Evolutionary conservation across 2,888 invertebrate genomes (phyloP).

Genomic region (Drosophila colorata): DNA sequence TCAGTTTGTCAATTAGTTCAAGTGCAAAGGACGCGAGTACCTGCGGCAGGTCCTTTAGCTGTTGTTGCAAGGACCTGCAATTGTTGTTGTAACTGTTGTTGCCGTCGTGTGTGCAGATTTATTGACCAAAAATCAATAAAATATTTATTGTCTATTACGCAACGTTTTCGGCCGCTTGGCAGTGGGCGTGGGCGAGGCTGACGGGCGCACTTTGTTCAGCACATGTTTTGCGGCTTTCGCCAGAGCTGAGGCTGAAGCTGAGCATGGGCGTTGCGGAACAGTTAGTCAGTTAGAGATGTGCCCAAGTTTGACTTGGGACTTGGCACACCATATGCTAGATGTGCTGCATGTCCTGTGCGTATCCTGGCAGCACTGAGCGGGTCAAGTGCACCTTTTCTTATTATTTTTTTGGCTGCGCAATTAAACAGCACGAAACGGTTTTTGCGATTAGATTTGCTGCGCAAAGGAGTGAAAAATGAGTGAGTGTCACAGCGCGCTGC

Average conservation of each 20-base stretch:
- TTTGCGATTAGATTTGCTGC: conserved; percentile 68
- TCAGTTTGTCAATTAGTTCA: conserved; percentile 79
- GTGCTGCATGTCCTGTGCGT: conserved; percentile 32
- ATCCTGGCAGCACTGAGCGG: conserved; percentile 1
- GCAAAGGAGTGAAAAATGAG: conserved; percentile 71
- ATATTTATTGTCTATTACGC: conserved; percentile 54
- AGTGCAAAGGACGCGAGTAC: conserved; percentile 58
- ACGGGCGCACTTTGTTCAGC: conserved; percentile 72
- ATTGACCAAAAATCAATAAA: conserved; percentile 68
- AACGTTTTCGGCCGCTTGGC: conserved; percentile 12
- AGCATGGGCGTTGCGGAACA: conserved; percentile 34
- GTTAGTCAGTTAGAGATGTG: conserved; percentile 27
- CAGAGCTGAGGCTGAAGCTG: too few relatives aligned
- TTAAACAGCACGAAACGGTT: conserved; percentile 59
- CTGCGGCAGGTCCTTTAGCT: conserved; percentile 30
- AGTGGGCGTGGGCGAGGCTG: conserved; percentile 43
- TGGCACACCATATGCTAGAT: conserved; percentile 53
- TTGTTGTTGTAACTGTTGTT: conserved; percentile 15
- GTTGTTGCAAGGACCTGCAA: conserved; percentile 20
- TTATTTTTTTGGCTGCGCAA: conserved; percentile 34
- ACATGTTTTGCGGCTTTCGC: conserved; percentile 51
- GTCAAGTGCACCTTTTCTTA: conserved; percentile 34
- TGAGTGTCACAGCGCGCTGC: conserved; percentile 41
- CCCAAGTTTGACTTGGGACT: too few relatives aligned
- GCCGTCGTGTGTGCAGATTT: conserved; percentile 36